Evolutionary conservation across 2,797 vertebrate genomes (phyloP).

Genomic region (Aythya fuligula): DNA sequence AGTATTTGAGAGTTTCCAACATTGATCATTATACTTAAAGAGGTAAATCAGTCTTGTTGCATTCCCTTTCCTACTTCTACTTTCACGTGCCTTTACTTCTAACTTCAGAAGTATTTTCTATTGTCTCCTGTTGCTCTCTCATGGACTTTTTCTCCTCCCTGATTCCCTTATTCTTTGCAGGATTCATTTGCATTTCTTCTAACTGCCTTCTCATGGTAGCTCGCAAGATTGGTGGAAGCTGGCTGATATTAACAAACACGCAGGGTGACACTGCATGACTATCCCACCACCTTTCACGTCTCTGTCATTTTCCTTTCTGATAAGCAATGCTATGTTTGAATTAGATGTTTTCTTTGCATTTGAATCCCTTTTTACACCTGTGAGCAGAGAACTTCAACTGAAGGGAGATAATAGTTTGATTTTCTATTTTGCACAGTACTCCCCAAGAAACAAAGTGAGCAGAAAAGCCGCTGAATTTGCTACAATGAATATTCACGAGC

Average conservation of each 20-base stretch:
- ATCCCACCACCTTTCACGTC: not conserved
- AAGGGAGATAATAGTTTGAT: not conserved
- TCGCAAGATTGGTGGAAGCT: not conserved
- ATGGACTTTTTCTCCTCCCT: not conserved
- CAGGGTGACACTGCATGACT: not conserved
- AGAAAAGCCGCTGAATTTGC: slow-evolving; percentile 49
- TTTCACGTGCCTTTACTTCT: not conserved
- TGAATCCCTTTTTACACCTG: too few relatives aligned
- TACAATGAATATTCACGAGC: slow-evolving; percentile 57
- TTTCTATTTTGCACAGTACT: not conserved
- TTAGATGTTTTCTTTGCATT: not conserved
- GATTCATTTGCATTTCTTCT: not conserved
- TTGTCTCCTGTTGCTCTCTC: not conserved
- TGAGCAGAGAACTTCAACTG: not conserved
- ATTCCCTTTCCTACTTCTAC: not conserved
- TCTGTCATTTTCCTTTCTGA: not conserved
- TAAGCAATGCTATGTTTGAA: not conserved
- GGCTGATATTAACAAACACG: not conserved
- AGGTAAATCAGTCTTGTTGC: not conserved
- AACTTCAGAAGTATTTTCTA: not conserved
- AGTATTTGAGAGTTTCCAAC: not conserved
- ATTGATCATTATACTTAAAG: not conserved
- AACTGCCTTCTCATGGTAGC: not conserved
- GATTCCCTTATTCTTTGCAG: not conserved
- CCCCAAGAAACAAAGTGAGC: not conserved